Evolutionary conservation across 2,113 vertebrate genomes (phyloP), one percentile per base, ranked within the genome.

Genomic region (Cephalopterus ornatus): DNA sequence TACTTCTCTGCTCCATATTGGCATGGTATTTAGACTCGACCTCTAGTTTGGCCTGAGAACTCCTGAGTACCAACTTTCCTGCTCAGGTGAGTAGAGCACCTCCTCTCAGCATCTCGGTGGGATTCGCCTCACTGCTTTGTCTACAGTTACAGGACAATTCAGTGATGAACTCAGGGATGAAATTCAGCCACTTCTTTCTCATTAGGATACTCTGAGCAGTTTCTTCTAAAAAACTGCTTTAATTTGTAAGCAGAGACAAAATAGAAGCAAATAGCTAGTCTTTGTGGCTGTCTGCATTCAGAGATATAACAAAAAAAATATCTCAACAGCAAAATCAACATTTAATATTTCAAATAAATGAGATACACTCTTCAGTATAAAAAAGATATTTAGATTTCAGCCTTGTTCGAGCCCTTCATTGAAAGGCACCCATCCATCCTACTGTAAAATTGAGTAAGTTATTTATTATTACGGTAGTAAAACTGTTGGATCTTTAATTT

Each of bases 401-500:
- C 28, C 46, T 59, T 68, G 12, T 76, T 89, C 18, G 76, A 71
- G 8, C 30, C 37, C 20, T 79, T 24, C 37, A 42, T 11, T 71
- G 50, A 83, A 79, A 89, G 11, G 17, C 30, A 83, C 0, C 8
- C 23, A 74, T 80, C n/a, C 30, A 70, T 83, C 30, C 33, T 85
- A 55, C 50, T 52, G 35, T 86, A 83, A 96, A 93, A 95, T 50
- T 66, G 22, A 90, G 7, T 52, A 80, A 21, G 26, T 67, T 81
- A 56, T 61, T 82, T 93, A 59, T 88, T 71, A 74, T 70, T 52
- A 49, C 55, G 59, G 6, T 35, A 53, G n/a, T 59, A 24, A 93
- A 74, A 68, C 15, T 89, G n/a, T 79, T 18, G 12, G 39, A 58
- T 84, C 68, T 89, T 96, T 93, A 91, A 87, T 81, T 86, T 91